phyloP scores from a whole-genome alignment of 2,888 invertebrate genomes.

The Hybos culiciformis region DNA sequence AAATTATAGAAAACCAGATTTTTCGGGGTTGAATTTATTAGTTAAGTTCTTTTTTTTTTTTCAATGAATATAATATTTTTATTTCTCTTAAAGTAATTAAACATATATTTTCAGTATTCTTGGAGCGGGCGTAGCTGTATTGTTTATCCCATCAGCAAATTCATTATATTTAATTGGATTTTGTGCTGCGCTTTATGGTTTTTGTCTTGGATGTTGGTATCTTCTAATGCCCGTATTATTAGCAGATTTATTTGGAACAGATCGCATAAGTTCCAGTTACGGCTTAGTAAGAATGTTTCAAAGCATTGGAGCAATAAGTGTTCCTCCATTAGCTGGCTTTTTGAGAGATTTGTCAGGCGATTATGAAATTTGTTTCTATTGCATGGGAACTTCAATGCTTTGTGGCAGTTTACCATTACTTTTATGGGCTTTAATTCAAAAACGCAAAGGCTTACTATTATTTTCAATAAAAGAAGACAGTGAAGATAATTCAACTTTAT shows the following conservation, averaged over 20 bases:
- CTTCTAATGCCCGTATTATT: slow-evolving; percentile 58
- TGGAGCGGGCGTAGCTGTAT: slow-evolving; percentile 52
- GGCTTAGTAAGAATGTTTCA: slow-evolving; percentile 64
- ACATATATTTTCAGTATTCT: slow-evolving; percentile 40
- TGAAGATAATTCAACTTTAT: slow-evolving; percentile 27
- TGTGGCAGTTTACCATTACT: slow-evolving; percentile 53
- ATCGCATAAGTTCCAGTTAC: slow-evolving; percentile 60
- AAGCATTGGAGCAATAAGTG: slow-evolving; percentile 57
- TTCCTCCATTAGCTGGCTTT: slow-evolving; percentile 56
- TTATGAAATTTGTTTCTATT: slow-evolving; percentile 57
- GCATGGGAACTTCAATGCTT: slow-evolving; percentile 65
- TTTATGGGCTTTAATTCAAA: slow-evolving; percentile 32
- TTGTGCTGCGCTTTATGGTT: slow-evolving; percentile 52
- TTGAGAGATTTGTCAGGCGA: slow-evolving; percentile 56
- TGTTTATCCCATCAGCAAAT: slow-evolving; percentile 49
- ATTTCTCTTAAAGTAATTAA: slow-evolving; percentile 1
- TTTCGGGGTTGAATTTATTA: too few relatives aligned
- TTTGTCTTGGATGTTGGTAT: slow-evolving; percentile 65
- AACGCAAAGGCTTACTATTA: slow-evolving; percentile 20
- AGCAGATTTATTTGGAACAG: slow-evolving; percentile 60
- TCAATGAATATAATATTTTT: too few relatives aligned
- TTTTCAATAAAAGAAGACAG: slow-evolving; percentile 26
- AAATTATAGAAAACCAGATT: too few relatives aligned
- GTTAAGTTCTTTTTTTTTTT: too few relatives aligned
- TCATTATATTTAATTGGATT: slow-evolving; percentile 52